A percentile compares a stretch with the other conserved stretches of the same genome.
Evolutionary conservation across 2,113 vertebrate species (phyloP).

Genomic region (Lonchura striata): DNA sequence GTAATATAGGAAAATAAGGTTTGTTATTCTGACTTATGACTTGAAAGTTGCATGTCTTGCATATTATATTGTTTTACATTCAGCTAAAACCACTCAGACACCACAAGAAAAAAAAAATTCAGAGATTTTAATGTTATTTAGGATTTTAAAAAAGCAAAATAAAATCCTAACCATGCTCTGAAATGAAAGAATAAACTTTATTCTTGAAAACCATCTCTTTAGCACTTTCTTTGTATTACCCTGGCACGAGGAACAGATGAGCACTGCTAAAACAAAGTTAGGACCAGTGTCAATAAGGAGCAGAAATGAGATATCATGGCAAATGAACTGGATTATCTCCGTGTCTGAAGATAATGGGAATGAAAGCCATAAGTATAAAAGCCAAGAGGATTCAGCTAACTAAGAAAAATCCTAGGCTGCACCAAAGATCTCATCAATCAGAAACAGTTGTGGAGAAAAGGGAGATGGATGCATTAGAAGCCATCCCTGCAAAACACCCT

Average conservation of each 20-base stretch:
- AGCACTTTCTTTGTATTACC: neutral
- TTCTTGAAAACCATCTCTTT: neutral
- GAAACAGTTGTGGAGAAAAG: neutral
- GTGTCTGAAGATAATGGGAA: neutral
- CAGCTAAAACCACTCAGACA: neutral
- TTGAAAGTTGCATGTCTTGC: neutral
- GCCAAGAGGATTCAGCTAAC: neutral
- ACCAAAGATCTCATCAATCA: neutral
- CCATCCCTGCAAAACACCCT: neutral
- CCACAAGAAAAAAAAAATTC: neutral
- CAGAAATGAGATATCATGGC: neutral
- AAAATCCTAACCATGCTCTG: neutral
- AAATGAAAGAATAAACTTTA: neutral
- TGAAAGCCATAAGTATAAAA: neutral
- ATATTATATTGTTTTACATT: neutral
- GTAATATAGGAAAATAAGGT: neutral
- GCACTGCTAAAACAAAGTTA: neutral
- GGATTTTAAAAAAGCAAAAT: neutral
- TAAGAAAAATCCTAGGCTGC: neutral
- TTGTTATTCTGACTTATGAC: neutral
- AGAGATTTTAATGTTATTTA: neutral
- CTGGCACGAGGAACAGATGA: neutral
- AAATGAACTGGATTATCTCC: neutral
- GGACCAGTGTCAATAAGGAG: neutral
- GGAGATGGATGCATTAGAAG: neutral